Percentiles rank a stretch among this genome's conserved stretches.
phyloP scores from a whole-genome alignment of 2,797 vertebrate genomes.

The Nyctibius grandis region DNA sequence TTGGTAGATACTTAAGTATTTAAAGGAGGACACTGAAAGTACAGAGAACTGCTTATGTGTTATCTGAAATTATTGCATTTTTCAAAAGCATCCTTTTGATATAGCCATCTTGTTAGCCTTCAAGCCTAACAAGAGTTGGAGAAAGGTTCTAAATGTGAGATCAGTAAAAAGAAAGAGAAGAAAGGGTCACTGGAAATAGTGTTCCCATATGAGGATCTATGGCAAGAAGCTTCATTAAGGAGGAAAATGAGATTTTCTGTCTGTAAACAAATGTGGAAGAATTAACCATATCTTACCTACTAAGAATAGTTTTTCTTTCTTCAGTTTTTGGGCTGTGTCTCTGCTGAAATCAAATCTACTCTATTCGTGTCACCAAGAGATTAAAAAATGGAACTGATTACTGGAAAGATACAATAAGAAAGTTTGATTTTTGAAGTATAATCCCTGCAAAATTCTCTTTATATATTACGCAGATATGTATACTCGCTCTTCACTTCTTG shows the following conservation, averaged over 20 bases:
- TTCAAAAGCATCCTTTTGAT: neutral
- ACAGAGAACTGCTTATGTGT: neutral
- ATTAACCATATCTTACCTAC: neutral
- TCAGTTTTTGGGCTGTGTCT: neutral
- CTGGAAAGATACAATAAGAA: neutral
- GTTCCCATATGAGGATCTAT: neutral
- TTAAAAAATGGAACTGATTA: neutral
- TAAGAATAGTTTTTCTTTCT: neutral
- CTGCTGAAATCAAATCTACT: neutral
- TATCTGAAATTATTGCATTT: neutral
- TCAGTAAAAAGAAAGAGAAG: neutral
- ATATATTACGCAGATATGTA: neutral
- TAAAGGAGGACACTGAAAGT: neutral
- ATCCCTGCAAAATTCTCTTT: neutral
- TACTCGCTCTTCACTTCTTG: neutral
- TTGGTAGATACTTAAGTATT: neutral
- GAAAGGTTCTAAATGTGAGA: neutral
- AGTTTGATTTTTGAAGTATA: neutral
- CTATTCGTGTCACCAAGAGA: neutral
- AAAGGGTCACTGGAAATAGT: neutral
- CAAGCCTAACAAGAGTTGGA: neutral
- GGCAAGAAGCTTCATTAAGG: neutral
- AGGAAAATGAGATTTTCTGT: neutral
- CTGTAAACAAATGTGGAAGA: neutral
- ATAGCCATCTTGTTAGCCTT: neutral